A percentile compares a stretch with the other conserved stretches of the same genome.
phyloP scores from a whole-genome alignment of 1,140 invertebrate species.

The Daktulosphaira vitifoliae region DNA sequence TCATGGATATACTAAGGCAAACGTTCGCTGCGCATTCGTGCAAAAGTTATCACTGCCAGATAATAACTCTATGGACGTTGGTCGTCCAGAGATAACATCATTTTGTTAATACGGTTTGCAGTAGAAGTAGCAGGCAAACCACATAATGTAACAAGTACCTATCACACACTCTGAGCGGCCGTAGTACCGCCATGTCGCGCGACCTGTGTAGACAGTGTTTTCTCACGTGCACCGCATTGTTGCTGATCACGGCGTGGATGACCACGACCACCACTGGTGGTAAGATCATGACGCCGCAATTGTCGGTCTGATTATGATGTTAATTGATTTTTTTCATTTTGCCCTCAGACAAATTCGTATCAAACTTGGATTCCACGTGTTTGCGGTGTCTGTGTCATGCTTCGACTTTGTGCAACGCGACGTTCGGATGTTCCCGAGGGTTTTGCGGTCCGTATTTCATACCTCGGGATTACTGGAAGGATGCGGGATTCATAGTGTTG shows the following conservation, averaged over 20 bases:
- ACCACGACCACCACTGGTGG: neutral
- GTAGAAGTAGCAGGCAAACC: neutral
- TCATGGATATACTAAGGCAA: too few relatives aligned
- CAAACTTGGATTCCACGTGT: slow-evolving; percentile 44
- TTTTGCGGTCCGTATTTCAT: slow-evolving; percentile 57
- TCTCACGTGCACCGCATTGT: neutral
- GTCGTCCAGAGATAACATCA: too few relatives aligned
- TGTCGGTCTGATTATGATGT: neutral
- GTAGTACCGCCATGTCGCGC: slow-evolving; percentile 4
- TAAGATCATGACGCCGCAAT: neutral
- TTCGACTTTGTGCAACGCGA: slow-evolving; percentile 48
- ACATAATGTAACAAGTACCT: too few relatives aligned
- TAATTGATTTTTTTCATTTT: neutral
- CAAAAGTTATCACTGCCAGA: too few relatives aligned
- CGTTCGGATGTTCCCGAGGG: slow-evolving; percentile 46
- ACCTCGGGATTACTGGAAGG: slow-evolving; percentile 53
- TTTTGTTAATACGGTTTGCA: too few relatives aligned
- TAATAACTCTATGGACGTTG: too few relatives aligned
- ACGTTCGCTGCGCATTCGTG: too few relatives aligned
- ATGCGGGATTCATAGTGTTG: slow-evolving; percentile 49
- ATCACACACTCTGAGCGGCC: too few relatives aligned
- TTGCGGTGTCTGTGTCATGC: slow-evolving; percentile 53
- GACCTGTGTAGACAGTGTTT: neutral
- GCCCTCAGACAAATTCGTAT: slow-evolving; percentile 34
- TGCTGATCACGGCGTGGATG: neutral